Percentiles rank a stretch among this genome's conserved stretches.
phyloP scores from a whole-genome alignment of 2,888 invertebrate species.

The Drosophila recens region DNA sequence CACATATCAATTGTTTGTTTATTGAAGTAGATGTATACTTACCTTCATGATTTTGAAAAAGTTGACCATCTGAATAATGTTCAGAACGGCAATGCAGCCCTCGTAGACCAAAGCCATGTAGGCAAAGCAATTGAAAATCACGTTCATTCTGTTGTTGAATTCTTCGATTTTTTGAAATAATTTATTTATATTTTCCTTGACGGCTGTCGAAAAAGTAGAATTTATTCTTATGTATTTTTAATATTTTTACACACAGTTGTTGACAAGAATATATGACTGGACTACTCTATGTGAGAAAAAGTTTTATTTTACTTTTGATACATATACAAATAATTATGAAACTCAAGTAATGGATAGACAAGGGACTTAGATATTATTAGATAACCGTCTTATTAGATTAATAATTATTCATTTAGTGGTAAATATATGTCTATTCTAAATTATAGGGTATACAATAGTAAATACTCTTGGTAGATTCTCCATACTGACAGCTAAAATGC shows the following conservation, averaged over 20 bases:
- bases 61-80: conserved; percentile 11
- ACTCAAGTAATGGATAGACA: too few relatives aligned
- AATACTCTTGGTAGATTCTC: neutral
- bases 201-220: neutral
- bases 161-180: neutral
- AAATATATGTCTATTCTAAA: neutral
- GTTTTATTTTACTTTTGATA: neutral
- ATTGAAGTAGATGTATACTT: neutral
- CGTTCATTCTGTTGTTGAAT: conserved; percentile 18
- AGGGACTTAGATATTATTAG: too few relatives aligned
- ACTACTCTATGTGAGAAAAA: neutral
- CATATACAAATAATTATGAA: neutral
- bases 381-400: too few relatives aligned
- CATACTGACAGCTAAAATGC: neutral
- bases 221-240: neutral
- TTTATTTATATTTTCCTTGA: neutral
- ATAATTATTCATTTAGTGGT: too few relatives aligned
- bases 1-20: too few relatives aligned
- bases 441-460: neutral
- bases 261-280: neutral
- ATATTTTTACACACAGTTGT: neutral
- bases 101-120: conserved; percentile 40
- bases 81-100: conserved; percentile 9
- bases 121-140: conserved; percentile 12
- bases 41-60: conserved; percentile 26